Evolutionary conservation across 1,140 invertebrate genomes (phyloP).

Genomic region (Calosoma granatense): DNA sequence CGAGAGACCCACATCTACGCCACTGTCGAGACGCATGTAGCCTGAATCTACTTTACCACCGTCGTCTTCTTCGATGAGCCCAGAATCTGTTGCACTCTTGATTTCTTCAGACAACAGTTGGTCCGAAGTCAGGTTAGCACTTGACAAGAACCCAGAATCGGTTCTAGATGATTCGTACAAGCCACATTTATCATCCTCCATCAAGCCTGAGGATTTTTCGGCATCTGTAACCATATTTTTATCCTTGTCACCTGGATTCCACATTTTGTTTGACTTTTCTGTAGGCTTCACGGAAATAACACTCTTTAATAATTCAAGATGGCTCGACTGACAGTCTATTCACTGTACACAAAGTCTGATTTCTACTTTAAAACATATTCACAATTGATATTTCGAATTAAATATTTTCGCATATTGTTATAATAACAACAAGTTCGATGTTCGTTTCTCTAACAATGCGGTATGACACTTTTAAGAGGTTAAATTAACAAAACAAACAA

Average conservation of each 20-base stretch:
- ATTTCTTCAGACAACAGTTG: slow-evolving; percentile 15
- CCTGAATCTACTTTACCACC: slow-evolving; percentile 17
- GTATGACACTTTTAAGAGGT: background rate
- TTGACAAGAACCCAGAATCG: slow-evolving; percentile 47
- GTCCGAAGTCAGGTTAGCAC: slow-evolving; percentile 34
- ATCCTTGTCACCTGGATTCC: slow-evolving; percentile 13
- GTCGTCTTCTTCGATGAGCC: slow-evolving; percentile 10
- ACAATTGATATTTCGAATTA: background rate
- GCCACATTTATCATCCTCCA: slow-evolving; percentile 22
- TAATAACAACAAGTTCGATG: background rate
- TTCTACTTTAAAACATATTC: background rate
- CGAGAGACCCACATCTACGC: slow-evolving; percentile 40
- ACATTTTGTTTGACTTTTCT: slow-evolving; percentile 14
- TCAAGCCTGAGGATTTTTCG: slow-evolving; percentile 14
- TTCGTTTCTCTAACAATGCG: background rate
- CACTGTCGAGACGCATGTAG: slow-evolving; percentile 40
- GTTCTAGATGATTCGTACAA: slow-evolving; percentile 22
- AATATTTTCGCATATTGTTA: background rate
- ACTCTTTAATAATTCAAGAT: background rate
- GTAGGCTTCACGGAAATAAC: background rate
- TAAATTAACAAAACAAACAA: background rate
- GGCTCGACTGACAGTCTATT: background rate
- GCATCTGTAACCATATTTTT: slow-evolving; percentile 24
- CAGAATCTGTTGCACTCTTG: background rate
- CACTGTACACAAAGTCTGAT: background rate